These are phyloP conservation scores for Eristalis pertinax DNA, from an alignment of 2,888 invertebrate species.

Conservation along the genomic window DNA sequence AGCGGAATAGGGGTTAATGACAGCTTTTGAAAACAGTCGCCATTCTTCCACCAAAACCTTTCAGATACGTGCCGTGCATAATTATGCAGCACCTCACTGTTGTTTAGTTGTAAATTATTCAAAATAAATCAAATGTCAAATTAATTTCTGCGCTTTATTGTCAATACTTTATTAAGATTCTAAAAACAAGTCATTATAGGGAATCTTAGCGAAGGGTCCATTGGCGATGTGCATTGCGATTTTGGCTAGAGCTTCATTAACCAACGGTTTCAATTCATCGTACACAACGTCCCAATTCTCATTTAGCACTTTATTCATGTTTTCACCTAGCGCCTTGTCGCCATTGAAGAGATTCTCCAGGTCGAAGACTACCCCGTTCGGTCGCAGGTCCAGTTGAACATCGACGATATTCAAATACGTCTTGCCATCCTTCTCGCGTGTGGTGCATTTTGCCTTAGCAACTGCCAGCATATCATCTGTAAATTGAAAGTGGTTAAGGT, in stretches of 20 bases:
- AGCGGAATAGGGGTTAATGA: too few relatives aligned
- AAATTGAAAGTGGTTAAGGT: constrained; percentile 3
- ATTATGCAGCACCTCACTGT: too few relatives aligned
- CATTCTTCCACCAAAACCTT: too few relatives aligned
- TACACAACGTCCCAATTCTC: constrained; percentile 81
- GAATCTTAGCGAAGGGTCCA: constrained; percentile 78
- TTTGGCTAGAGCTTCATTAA: constrained; percentile 78
- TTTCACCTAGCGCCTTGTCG: constrained; percentile 80
- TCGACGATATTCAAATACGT: constrained; percentile 71
- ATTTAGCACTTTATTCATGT: constrained; percentile 80
- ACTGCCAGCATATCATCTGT: constrained; percentile 56
- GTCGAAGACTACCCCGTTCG: constrained; percentile 73
- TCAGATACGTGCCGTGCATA: too few relatives aligned
- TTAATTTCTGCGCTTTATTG: too few relatives aligned
- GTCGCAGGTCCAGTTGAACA: constrained; percentile 73
- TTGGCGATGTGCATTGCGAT: constrained; percentile 78
- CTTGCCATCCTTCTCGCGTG: constrained; percentile 73
- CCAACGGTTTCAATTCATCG: constrained; percentile 78
- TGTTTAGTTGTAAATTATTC: too few relatives aligned
- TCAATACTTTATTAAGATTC: constrained; percentile 25
- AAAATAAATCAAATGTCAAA: too few relatives aligned
- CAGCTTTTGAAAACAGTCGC: too few relatives aligned
- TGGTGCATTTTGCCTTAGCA: constrained; percentile 59
- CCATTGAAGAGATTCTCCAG: constrained; percentile 81
- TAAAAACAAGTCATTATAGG: constrained; percentile 77